Percentiles rank a stretch among this genome's conserved stretches.
Conservation (phyloP, 2,888 invertebrate genomes). For the Euclidia mi region DNA sequence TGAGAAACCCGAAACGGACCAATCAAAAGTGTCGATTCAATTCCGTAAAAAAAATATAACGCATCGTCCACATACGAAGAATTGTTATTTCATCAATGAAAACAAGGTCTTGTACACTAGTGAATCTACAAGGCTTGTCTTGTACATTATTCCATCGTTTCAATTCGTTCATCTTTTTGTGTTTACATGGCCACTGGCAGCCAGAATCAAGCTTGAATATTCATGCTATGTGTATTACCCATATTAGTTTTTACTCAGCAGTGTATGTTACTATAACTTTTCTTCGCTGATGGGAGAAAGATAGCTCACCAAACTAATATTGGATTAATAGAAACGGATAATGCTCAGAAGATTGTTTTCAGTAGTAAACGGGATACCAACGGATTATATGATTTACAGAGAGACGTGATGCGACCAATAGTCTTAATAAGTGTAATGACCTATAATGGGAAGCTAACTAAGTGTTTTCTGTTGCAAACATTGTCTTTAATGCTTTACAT, state of each 20-base stretch:
- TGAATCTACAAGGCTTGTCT: slow-evolving; percentile 14
- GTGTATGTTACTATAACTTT: not conserved
- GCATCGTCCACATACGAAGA: slow-evolving; percentile 10
- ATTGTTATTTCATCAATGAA: slow-evolving; percentile 19
- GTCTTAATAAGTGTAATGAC: too few species aligned
- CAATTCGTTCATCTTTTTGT: slow-evolving; percentile 24
- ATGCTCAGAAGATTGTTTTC: not conserved
- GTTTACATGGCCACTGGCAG: slow-evolving; percentile 16
- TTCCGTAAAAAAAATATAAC: slow-evolving; percentile 8
- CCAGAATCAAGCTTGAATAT: slow-evolving; percentile 21
- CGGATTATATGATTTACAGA: too few species aligned
- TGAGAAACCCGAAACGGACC: too few species aligned
- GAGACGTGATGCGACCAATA: too few species aligned
- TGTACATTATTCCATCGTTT: slow-evolving; percentile 27
- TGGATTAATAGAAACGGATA: not conserved
- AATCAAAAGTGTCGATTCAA: slow-evolving; percentile 5
- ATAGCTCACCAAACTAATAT: not conserved
- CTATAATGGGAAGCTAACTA: too few species aligned
- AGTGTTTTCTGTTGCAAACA: too few species aligned
- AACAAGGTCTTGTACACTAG: slow-evolving; percentile 17
- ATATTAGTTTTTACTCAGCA: slow-evolving; percentile 20
- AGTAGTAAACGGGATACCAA: too few species aligned
- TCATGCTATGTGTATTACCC: slow-evolving; percentile 15
- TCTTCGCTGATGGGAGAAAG: slow-evolving; percentile 4
- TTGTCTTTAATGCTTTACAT: too few species aligned